Base-by-base conservation (phyloP, 2,888 invertebrate species). In the Oeneis ivallda region DNA sequence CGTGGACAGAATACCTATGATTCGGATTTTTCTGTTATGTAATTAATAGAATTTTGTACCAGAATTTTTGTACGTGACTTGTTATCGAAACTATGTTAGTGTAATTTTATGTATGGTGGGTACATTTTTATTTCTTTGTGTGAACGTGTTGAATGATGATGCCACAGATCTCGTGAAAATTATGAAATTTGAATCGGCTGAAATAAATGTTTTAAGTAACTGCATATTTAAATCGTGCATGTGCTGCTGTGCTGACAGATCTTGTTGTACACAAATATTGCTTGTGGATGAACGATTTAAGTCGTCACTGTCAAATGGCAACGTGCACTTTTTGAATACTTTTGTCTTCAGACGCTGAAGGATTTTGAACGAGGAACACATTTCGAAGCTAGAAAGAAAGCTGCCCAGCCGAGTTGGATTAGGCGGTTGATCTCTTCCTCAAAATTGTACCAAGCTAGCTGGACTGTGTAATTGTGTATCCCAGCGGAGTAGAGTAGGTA, bases 41-140 rank as follows among this genome's bases (percentile, higher is more conserved):
- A 62, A 62, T 67, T 64, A 64, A 53, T 54, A 49, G 52, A 57
- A 59, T 41, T 59, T 19, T 39, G 54, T 39, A 59, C n/a, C 11
- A 54, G 43, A 15, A 53, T 19, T 49, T 34, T 32, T n/a, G 19
- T 7, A 60, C 62, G 56, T 63, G 63, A 65, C 26, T 45, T 49
- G 47, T 39, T 54, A 7, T 54, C 34, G 37, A 50, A 32, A 49
- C 11, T 13, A 56, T 34, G 13, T n/a, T 19, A 49, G 13, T 15
- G 19, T 34, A 53, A 34, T 34, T 53, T 3, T 34, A 39, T 15
- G 13, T 2, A 56, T 37, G 54, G 1, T 4, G 3, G 1, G 26
- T 26, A 13, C 41, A 56, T 19, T 15, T 1, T 5, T 13, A 19
- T 56, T 37, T 32, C 4, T 7, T 19, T 49, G 15, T 2, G 9